phyloP scores from a whole-genome alignment of 2,888 invertebrate species.

The Odontocerum albicorne region DNA sequence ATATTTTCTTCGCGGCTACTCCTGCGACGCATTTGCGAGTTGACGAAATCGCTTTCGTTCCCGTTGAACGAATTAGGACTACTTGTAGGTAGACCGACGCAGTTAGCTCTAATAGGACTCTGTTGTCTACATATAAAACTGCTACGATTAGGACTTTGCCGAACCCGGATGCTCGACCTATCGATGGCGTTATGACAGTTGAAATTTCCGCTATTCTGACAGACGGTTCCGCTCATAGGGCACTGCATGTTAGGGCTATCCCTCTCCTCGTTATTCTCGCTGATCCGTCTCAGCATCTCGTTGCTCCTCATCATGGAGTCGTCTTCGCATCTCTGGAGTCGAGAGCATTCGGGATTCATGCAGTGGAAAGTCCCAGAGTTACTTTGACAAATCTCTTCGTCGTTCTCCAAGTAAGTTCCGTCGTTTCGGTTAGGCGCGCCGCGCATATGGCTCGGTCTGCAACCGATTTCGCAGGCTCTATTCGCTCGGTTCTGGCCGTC shows the following conservation, averaged over 20 bases:
- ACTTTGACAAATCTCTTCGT: slow-evolving; percentile 13
- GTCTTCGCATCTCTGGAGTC: background rate
- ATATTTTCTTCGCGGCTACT: slow-evolving; percentile 2
- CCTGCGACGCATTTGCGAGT: slow-evolving; percentile 6
- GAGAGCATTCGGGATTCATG: slow-evolving; percentile 17
- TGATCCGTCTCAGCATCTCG: slow-evolving; percentile 13
- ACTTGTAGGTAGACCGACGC: slow-evolving; percentile 21
- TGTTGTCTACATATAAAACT: slow-evolving; percentile 24
- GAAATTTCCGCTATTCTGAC: slow-evolving; percentile 12
- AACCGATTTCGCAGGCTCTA: slow-evolving; percentile 9
- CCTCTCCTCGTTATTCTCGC: slow-evolving; percentile 9
- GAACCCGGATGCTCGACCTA: slow-evolving; percentile 22
- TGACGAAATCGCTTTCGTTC: background rate
- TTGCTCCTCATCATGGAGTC: slow-evolving; percentile 6
- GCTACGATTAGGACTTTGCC: slow-evolving; percentile 24
- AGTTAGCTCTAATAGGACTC: slow-evolving; percentile 15
- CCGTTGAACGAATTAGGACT: background rate
- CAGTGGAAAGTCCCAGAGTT: slow-evolving; percentile 6
- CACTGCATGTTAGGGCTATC: slow-evolving; percentile 8
- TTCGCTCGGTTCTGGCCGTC: background rate
- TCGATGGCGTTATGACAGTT: slow-evolving; percentile 1
- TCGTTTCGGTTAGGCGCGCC: background rate
- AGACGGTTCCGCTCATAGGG: slow-evolving; percentile 1
- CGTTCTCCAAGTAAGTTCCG: slow-evolving; percentile 7
- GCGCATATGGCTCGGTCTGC: background rate